Conservation (phyloP, 2,113 vertebrate genomes). For the Dipodomys ordii region DNA sequence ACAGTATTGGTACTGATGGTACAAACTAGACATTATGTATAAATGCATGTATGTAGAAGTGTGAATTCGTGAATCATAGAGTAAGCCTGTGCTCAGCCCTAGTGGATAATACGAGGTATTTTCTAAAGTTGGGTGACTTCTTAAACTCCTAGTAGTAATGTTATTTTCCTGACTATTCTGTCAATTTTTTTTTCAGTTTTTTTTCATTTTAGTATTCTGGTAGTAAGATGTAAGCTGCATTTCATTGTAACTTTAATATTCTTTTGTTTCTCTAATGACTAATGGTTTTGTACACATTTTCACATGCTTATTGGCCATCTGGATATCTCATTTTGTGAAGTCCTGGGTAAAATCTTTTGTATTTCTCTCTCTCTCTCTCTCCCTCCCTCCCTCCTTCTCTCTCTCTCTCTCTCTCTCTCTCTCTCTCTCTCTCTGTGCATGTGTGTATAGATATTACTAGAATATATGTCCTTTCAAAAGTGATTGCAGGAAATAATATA, state of each 20-base stretch:
- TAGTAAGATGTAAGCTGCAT: not conserved
- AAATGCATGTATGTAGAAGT: not conserved
- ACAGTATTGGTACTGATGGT: not conserved
- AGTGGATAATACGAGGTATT: not conserved
- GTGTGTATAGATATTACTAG: not conserved
- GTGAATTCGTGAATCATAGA: not conserved
- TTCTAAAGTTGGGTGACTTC: not conserved
- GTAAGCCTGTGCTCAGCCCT: not conserved
- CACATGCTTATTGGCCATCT: not conserved
- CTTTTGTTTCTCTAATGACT: not conserved
- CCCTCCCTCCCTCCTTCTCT: no score
- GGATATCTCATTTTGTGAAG: not conserved
- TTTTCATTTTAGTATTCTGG: slow-evolving; percentile 9
- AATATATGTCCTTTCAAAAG: not conserved
- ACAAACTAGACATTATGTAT: not conserved
- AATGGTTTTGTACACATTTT: not conserved
- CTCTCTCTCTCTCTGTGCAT: no score
- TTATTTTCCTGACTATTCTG: not conserved
- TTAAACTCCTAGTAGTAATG: not conserved
- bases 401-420: no score
- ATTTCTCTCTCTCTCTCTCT: no score
- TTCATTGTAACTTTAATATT: not conserved
- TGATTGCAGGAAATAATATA: no score
- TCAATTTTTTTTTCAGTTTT: not conserved
- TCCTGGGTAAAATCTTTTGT: not conserved